phyloP scores from a whole-genome alignment of 2,113 vertebrate genomes.

The Hystrix cristata region DNA sequence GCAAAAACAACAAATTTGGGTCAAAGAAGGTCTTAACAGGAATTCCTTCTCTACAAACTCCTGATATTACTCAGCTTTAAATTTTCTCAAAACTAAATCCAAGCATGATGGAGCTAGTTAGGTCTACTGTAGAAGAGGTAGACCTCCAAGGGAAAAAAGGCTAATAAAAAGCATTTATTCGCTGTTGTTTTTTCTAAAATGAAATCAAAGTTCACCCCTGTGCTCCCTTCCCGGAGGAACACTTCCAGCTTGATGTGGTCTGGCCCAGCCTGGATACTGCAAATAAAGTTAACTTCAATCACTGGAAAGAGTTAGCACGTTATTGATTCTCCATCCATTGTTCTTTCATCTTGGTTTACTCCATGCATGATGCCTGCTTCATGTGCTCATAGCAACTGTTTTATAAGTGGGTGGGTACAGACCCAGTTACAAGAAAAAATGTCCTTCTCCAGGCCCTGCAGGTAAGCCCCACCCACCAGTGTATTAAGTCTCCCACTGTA shows the following conservation, averaged over 20 bases:
- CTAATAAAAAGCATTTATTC: slow-evolving; percentile 63
- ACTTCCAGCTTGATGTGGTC: slow-evolving; percentile 73
- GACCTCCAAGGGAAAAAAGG: slow-evolving; percentile 45
- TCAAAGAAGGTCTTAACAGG: slow-evolving; percentile 60
- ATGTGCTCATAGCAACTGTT: slow-evolving; percentile 68
- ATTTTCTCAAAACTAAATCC: slow-evolving; percentile 71
- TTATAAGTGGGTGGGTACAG: slow-evolving; percentile 62
- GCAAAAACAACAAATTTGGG: slow-evolving; percentile 40
- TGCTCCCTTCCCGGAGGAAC: not conserved
- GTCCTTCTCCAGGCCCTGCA: not conserved
- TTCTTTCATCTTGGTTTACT: slow-evolving; percentile 78
- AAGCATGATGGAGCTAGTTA: slow-evolving; percentile 69
- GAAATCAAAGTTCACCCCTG: slow-evolving; percentile 60
- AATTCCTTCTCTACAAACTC: slow-evolving; percentile 60
- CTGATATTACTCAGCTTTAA: slow-evolving; percentile 57
- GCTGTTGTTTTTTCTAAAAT: slow-evolving; percentile 30
- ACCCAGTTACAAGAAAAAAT: slow-evolving; percentile 47
- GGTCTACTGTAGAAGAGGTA: not conserved
- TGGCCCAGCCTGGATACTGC: slow-evolving; percentile 43
- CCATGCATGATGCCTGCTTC: slow-evolving; percentile 57
- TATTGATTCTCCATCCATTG: slow-evolving; percentile 64
- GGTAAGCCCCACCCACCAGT: not conserved
- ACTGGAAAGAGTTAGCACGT: slow-evolving; percentile 33
- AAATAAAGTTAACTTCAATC: slow-evolving; percentile 80
- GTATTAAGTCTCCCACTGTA: not conserved